Base-by-base conservation (phyloP, 1,140 invertebrate genomes). In the Melipona quadrifasciata region DNA sequence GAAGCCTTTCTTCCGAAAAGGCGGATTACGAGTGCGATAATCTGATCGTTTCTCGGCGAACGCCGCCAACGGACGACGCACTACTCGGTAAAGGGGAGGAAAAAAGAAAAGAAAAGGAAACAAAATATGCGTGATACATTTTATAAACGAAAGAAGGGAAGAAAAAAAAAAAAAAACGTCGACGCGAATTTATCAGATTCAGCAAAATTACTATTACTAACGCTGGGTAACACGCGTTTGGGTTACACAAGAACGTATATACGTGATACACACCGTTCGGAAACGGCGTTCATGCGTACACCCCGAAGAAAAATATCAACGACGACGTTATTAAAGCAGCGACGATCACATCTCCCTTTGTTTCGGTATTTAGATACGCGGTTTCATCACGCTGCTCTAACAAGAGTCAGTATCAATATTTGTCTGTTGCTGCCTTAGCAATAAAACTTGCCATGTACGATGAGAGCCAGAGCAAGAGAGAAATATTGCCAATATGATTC, bases 391-490 rank as follows among this genome's bases (percentile, higher is more conserved):
- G 75, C 73, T 82, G 27, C 83, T 76, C 86, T 89, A 88, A 86
- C 87, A 86, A 89, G 87, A 47, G 53, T 76, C 87, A 70, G 71
- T 53, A 68, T 80, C 87, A 89, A 89, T 89, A 89, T 89, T 89
- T 82, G 70, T 86, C 83, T 73, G 86, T 87, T 85, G 81, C 90
- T 74, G 78, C 79, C 81, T 47, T 89, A 86, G 85, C 85, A 89
- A 89, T 89, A 89, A 89, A 89, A 89, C 87, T 89, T 87, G 88
- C 87, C 75, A 80, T 84, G 87, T 78, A 82, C 68, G 74, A 34
- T 70, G 79, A 79, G 78, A 82, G 58, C 70, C 71, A 58, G 58
- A 61, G 80, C 74, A 88, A 77, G 72, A 89, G 84, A 89, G 80
- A 88, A 89, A 89, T 89, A 89, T 89, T 86, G 80, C 80, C 65